phyloP scores from a whole-genome alignment of 2,113 vertebrate genomes.

The Chaetura pelagica region DNA sequence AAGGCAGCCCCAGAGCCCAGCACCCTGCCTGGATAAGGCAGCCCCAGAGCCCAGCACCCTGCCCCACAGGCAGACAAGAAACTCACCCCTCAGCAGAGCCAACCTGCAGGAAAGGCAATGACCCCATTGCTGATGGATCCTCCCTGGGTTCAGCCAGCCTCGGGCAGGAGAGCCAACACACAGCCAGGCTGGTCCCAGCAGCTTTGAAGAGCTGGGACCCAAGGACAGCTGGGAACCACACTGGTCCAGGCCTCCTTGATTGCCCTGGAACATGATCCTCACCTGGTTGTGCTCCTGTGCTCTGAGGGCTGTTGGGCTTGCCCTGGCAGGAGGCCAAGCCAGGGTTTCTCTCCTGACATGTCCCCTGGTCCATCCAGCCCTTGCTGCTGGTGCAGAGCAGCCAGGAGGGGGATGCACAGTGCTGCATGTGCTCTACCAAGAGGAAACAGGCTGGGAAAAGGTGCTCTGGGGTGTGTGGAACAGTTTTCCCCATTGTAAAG shows the following conservation, averaged over 20 bases:
- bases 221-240: background rate
- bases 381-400: background rate
- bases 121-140: background rate
- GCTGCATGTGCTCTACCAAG: background rate
- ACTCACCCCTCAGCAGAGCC: background rate
- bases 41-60: background rate
- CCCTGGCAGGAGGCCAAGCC: background rate
- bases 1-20: background rate
- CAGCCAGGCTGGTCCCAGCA: background rate
- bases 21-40: background rate
- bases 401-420: background rate
- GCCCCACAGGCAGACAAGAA: background rate
- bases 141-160: rapidly evolving
- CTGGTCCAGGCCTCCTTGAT: background rate
- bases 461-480: background rate
- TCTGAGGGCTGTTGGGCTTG: background rate
- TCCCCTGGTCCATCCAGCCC: background rate
- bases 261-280: background rate
- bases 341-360: background rate
- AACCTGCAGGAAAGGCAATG: background rate
- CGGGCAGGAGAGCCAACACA: background rate
- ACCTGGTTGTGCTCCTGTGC: background rate
- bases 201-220: background rate
- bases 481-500: background rate
- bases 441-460: background rate